phyloP scores from a whole-genome alignment of 2,888 invertebrate genomes.

The Escarpia spicata region DNA sequence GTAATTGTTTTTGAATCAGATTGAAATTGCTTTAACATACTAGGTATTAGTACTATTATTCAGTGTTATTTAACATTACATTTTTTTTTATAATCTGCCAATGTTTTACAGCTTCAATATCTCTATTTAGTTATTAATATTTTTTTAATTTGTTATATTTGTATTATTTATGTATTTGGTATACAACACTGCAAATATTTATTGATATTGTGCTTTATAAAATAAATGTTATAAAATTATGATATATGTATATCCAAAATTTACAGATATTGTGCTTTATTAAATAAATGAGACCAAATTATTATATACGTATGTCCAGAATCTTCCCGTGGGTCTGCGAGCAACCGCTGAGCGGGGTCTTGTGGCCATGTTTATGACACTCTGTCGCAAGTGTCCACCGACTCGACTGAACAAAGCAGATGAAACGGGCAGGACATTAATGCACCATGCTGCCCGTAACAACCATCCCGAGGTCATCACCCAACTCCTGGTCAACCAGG shows the following conservation, averaged over 20 bases:
- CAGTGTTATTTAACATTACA: too few relatives aligned
- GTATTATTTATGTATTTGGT: too few relatives aligned
- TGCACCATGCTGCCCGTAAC: constrained; percentile 64
- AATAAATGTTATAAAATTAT: not conserved
- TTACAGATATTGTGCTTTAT: too few relatives aligned
- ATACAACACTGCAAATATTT: too few relatives aligned
- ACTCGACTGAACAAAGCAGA: constrained; percentile 62
- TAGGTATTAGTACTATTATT: too few relatives aligned
- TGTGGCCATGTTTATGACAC: constrained; percentile 59
- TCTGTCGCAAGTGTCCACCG: constrained; percentile 56
- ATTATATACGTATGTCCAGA: constrained; percentile 36
- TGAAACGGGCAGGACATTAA: constrained; percentile 60
- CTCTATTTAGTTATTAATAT: too few relatives aligned
- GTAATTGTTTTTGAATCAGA: too few relatives aligned
- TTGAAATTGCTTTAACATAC: too few relatives aligned
- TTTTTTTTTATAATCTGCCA: too few relatives aligned
- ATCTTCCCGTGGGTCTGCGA: constrained; percentile 55
- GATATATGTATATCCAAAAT: not conserved
- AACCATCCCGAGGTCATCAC: constrained; percentile 63
- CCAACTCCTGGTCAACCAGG: constrained; percentile 46
- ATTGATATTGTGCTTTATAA: too few relatives aligned
- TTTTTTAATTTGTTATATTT: too few relatives aligned
- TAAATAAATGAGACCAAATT: not conserved
- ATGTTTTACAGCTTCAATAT: too few relatives aligned
- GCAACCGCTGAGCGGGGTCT: constrained; percentile 61